phyloP scores from a whole-genome alignment of 2,113 vertebrate species.

The Leuciscus idus region DNA sequence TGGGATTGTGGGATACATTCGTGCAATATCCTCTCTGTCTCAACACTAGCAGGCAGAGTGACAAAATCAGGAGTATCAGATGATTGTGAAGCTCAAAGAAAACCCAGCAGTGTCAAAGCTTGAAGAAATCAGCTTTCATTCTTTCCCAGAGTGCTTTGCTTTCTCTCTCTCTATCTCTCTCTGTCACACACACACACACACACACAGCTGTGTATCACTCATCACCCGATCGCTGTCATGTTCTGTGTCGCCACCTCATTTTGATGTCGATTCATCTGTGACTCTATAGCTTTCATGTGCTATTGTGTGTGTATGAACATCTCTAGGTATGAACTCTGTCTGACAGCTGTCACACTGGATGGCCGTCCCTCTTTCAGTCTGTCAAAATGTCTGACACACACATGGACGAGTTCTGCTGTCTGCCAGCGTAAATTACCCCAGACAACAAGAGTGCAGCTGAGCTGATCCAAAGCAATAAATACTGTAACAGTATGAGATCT shows the following conservation, averaged over 20 bases:
- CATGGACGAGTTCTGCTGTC: constrained; percentile 31
- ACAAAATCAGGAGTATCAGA: constrained; percentile 10
- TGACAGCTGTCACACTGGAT: constrained; percentile 19
- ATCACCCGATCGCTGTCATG: not conserved
- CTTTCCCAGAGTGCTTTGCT: constrained; percentile 9
- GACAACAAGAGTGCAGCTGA: not conserved
- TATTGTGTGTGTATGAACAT: constrained; percentile 22
- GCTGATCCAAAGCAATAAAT: not conserved
- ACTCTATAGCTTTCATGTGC: constrained; percentile 15
- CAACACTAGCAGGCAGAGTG: not conserved
- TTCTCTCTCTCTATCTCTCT: not conserved
- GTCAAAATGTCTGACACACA: constrained; percentile 29
- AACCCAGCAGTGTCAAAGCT: constrained; percentile 15
- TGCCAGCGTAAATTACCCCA: constrained; percentile 29
- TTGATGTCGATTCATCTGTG: not conserved
- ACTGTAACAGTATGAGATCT: not conserved
- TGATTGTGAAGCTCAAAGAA: not conserved
- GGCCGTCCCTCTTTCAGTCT: not conserved
- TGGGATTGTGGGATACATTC: constrained; percentile 15
- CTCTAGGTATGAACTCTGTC: constrained; percentile 23
- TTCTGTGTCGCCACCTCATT: not conserved
- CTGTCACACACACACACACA: constrained; percentile 3
- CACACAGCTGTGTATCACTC: not conserved
- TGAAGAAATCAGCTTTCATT: constrained; percentile 21
- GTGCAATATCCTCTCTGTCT: not conserved